Percentiles rank a stretch among this genome's conserved stretches.
Conservation (phyloP, 2,888 invertebrate species). For the Teleiodes luculella region DNA sequence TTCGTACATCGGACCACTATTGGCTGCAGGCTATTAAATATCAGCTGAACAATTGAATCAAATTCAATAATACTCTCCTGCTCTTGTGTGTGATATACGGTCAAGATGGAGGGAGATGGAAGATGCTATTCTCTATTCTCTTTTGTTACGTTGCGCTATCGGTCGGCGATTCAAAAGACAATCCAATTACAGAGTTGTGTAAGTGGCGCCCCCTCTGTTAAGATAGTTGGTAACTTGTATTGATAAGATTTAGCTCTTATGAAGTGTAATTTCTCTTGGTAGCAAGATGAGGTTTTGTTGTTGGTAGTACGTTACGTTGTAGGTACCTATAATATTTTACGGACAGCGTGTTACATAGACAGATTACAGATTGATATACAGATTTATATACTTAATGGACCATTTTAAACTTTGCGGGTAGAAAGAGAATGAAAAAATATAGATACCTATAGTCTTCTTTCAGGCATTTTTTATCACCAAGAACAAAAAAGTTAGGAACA, state of each 20-base stretch:
- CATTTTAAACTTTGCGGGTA: no score
- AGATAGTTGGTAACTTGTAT: slow-evolving; percentile 25
- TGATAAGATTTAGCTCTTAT: background rate
- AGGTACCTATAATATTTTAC: no score
- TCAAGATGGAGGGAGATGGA: background rate
- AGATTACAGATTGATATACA: no score
- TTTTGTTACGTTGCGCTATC: background rate
- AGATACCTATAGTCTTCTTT: no score
- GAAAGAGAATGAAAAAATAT: no score
- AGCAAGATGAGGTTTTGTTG: no score
- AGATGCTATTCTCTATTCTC: background rate
- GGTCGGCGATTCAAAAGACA: slow-evolving; percentile 23
- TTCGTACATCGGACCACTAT: slow-evolving; percentile 31
- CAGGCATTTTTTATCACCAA: no score
- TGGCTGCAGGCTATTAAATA: slow-evolving; percentile 28
- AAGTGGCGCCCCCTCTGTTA: slow-evolving; percentile 28
- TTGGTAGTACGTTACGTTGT: no score
- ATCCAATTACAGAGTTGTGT: slow-evolving; percentile 38
- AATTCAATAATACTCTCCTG: background rate
- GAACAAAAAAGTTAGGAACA: no score
- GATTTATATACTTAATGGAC: no score
- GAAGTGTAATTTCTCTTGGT: background rate
- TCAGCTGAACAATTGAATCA: slow-evolving; percentile 3
- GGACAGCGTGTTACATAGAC: no score
- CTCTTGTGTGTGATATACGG: background rate